Base-by-base conservation (phyloP, 2,113 vertebrate genomes). In the Cepphus grylle region DNA sequence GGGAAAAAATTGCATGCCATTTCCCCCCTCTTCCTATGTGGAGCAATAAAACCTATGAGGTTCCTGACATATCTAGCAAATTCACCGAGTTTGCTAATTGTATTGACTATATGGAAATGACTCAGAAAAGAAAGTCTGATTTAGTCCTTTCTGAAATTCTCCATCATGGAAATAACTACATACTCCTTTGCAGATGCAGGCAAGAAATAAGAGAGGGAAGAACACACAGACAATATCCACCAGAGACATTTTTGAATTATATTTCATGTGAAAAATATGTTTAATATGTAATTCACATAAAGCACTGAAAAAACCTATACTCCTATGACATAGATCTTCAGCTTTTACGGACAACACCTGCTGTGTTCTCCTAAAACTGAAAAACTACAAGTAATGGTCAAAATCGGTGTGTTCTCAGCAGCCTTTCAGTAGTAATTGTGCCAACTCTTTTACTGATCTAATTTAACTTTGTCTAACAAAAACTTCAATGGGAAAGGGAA, bases 1-100 rank as follows among this genome's bases (percentile, higher is more conserved):
- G 5, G 2, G 2, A 1, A 7, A 56, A 77, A 70, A 62, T 3
- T 13, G 9, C 5, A 25, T 15, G 3, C 15, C 9, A 17, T 36
- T 38, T 67, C 17, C 6, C 6, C 21, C 6, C 38, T 42, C 23
- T 40, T 27, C 20, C 18, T 45, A 0, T 12, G 38, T 25, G 61
- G 65, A 93, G 9, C 16, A 55, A 52, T 56, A 61, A 32, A 66
- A n/a, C 47, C 55, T 56, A 3, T 36, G 16, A 90, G 56, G 19
- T 29, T 61, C 15, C 45, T 78, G 32, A 15, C 27, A 16, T 34
- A 83, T 25, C 16, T 34, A 61, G 12, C 26, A 65, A 82, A 76
- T 11, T 71, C 56, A 55, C 8, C 0, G 13, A 63, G n/a, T 72
- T 45, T 47, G 26, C 12, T 76, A 34, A 66, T 30, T 80, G 9